Base-by-base conservation (phyloP, 2,888 invertebrate genomes). In the Heliconius aoede region DNA sequence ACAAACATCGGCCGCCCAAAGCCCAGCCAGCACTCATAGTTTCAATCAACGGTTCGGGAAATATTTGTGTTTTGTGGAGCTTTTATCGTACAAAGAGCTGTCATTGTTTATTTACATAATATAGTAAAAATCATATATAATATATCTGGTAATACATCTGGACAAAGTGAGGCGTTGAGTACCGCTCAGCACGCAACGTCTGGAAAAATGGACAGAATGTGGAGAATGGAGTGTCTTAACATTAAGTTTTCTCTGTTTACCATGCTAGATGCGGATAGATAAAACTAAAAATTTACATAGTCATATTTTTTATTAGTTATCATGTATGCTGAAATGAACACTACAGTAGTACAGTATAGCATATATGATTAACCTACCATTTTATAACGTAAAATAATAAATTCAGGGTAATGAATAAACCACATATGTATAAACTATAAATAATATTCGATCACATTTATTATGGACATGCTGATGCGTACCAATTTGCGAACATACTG, bases 31-130 rank as follows among this genome's bases (percentile, higher is more conserved):
- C 15, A 28, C 60, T 28, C 60, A 75, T 75, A 61, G 69, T 62
- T 75, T 71, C 69, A 75, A 75, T 75, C 71, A 75, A 75, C 75
- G 71, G 62, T 55, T 55, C 62, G 30, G 60, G 46, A 32, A 40
- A 71, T 55, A 51, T 71, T 62, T 72, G 60, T 72, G 72, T 40
- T 40, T 21, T 36, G 40, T 60, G 72, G 21, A 40, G 40, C 36
- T 36, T 58, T 40, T 72, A 40, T 72, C 40, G 11, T 40, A 72
- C 60, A 36, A 60, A 26, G 51, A 40, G 65, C 36, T 36, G 51
- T 51, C 11, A 21, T n/a, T 69, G 69, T 55, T 28, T 51, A 65
- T 40, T 65, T 24, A 40, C 7, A 24, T 36, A 24, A 65, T 24
- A 36, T 5, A 55, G n/a, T n/a, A 55, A 55, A n/a, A 55, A n/a